Evolutionary conservation across 1,140 invertebrate genomes (phyloP).

Genomic region (Pogonomyrmex californicus): DNA sequence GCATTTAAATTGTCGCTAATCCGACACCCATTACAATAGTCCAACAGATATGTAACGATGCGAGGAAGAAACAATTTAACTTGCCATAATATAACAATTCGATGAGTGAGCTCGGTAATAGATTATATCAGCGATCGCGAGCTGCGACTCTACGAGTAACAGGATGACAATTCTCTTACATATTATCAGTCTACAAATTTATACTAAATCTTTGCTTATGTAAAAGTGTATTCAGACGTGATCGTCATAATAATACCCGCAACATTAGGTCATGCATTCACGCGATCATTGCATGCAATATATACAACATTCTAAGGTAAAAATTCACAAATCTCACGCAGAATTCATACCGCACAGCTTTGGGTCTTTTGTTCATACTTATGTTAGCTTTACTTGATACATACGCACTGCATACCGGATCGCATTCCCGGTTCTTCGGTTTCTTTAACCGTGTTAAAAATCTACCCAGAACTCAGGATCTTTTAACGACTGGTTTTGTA

Average conservation of each 20-base stretch:
- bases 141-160: conserved; percentile 69
- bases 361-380: conserved; percentile 43
- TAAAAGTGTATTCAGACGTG: conserved; percentile 70
- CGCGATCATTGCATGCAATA: conserved; percentile 78
- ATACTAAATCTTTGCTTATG: conserved; percentile 81
- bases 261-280: conserved; percentile 78
- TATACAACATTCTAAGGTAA: conserved; percentile 78
- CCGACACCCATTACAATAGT: background rate
- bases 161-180: conserved; percentile 84
- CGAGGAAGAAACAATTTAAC: conserved; percentile 38
- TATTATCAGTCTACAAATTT: conserved; percentile 85
- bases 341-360: conserved; percentile 75
- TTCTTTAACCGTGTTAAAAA: conserved; percentile 46
- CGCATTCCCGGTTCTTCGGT: conserved; percentile 28
- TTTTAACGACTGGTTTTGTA: conserved; percentile 37
- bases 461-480: conserved; percentile 38
- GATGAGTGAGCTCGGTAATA: conserved; percentile 9
- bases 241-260: conserved; percentile 77
- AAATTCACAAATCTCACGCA: conserved; percentile 73
- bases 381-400: conserved; percentile 69
- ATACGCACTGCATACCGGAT: conserved; percentile 41
- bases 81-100: conserved; percentile 49
- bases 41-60: conserved; percentile 38
- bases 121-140: conserved; percentile 65
- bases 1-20: conserved; percentile 37